Evolutionary conservation across 1,140 invertebrate genomes (phyloP), one percentile per base, ranked within the genome.

Genomic region (Galleria mellonella): DNA sequence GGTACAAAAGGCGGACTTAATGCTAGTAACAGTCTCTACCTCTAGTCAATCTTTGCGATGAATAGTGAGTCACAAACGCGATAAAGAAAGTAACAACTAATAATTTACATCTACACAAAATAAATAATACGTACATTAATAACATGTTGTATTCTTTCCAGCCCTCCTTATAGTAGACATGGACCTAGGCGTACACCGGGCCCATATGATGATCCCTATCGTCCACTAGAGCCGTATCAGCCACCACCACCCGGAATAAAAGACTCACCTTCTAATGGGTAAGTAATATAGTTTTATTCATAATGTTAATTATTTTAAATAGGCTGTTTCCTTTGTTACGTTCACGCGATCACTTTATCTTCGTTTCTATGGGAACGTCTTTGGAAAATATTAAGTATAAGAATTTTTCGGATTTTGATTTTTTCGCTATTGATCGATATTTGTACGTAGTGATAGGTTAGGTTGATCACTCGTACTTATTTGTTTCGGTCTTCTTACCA

Each of bases 161-260:
- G 72, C 28, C 58, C 62, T 4, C 60, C 65, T 5, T 72, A 59
- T 35, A 62, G 33, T 14, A 51, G 56, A 27, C 47, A 33, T 10
- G 49, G 50, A 10, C 9, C 13, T 1, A 32, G 38, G 8, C 46
- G 50, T 4, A 52, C 48, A 1, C 61, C 59, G 0, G n/a, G n/a
- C n/a, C n/a, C n/a, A n/a, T 77, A 55, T 38, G 43, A 42, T 11
- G 71, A 77, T 0, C 75, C 69, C 1, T 82, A 62, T 42, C 63
- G 52, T 1, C 61, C 62, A 9, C 69, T 54, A 5, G 77, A 73
- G 33, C 68, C 74, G 1, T 83, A 75, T 47, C 83, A 87, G 43
- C 85, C 85, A 4, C 74, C 79, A 4, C 85, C 85, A 4, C 85
- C 84, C 4, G 85, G 85, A 5, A 83, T 86, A 8, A 83, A 84